Evolutionary conservation across 2,797 vertebrate species (phyloP).

Genomic region (Eulemur rubriventer): DNA sequence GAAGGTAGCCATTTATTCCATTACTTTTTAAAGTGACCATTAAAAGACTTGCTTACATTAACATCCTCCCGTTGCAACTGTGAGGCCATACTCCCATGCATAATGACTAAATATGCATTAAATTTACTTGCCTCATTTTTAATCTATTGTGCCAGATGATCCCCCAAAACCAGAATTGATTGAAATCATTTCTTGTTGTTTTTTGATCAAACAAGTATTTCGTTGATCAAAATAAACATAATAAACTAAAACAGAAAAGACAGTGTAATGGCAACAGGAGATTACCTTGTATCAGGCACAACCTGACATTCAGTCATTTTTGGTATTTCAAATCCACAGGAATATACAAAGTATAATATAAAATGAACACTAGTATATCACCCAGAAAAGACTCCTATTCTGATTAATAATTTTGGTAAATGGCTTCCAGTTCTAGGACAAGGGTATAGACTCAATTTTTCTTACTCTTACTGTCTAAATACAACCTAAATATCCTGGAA

Average conservation of each 20-base stretch:
- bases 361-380: not conserved
- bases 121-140: slow-evolving; percentile 27
- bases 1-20: not conserved
- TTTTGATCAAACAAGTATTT: slow-evolving; percentile 41
- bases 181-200: slow-evolving; percentile 22
- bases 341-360: not conserved
- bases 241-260: not conserved
- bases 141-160: slow-evolving; percentile 9
- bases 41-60: slow-evolving; percentile 13
- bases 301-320: not conserved
- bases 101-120: slow-evolving; percentile 43
- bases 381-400: not conserved
- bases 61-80: not conserved
- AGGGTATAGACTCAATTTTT: not conserved
- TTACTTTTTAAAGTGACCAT: slow-evolving; percentile 14
- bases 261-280: not conserved
- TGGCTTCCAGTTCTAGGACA: not conserved
- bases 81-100: not conserved
- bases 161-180: slow-evolving; percentile 3
- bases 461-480: not conserved
- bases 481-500: not conserved
- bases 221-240: slow-evolving; percentile 41
- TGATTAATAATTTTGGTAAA: not conserved
- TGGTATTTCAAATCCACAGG: not conserved
- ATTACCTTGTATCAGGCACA: not conserved